Evolutionary conservation across 2,797 vertebrate genomes (phyloP).

Genomic region (Spondyliosoma cantharus): DNA sequence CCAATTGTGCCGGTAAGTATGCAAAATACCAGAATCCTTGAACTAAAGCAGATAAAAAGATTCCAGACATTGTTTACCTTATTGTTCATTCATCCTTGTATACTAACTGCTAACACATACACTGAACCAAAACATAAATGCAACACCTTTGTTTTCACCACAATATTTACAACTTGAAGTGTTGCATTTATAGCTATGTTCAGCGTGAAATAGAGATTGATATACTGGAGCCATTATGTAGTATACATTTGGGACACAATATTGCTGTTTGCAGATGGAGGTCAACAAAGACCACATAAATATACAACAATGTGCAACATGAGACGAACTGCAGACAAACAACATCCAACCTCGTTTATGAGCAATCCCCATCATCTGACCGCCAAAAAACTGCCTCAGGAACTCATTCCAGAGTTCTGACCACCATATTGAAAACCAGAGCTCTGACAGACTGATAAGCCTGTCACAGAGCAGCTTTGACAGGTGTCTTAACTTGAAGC

Average conservation of each 20-base stretch:
- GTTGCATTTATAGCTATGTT: no score
- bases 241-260: background rate
- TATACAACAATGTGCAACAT: background rate
- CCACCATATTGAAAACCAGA: background rate
- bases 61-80: background rate
- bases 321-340: conserved; percentile 10
- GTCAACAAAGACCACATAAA: background rate
- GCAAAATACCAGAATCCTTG: background rate
- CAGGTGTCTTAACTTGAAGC: conserved; percentile 12
- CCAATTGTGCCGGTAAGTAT: background rate
- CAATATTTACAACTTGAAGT: no score
- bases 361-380: background rate
- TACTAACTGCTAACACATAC: background rate
- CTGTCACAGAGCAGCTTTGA: conserved; percentile 13
- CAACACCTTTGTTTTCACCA: no score
- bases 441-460: conserved; percentile 24
- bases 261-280: conserved; percentile 6
- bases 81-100: background rate
- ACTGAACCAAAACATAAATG: no score
- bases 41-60: background rate
- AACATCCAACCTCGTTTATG: background rate
- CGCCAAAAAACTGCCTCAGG: background rate
- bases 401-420: background rate
- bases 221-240: background rate
- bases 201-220: background rate